Evolutionary conservation across 2,113 vertebrate genomes (phyloP).

Genomic region (Petaurus breviceps): DNA sequence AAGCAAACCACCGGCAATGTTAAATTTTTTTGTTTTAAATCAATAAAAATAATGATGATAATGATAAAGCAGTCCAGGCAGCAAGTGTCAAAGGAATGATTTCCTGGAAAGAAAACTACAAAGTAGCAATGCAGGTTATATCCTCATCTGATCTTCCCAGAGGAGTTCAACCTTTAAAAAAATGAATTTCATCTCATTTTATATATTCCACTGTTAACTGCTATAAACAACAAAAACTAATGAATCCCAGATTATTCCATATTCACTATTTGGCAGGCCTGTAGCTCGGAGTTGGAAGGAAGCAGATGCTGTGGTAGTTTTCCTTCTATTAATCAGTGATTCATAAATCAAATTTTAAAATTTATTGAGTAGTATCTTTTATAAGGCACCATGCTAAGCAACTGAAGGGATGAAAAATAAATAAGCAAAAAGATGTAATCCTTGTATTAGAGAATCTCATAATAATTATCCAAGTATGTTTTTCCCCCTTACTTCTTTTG

Average conservation of each 20-base stretch:
- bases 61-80: slow-evolving; percentile 56
- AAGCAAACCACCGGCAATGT: slow-evolving; percentile 47
- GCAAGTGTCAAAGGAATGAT: slow-evolving; percentile 45
- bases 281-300: slow-evolving; percentile 34
- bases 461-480: neutral
- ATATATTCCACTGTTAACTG: slow-evolving; percentile 48
- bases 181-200: slow-evolving; percentile 39
- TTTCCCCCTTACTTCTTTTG: neutral
- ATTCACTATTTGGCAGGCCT: slow-evolving; percentile 53
- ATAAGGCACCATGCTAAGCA: neutral
- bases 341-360: slow-evolving; percentile 4
- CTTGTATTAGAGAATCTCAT: neutral
- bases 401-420: neutral
- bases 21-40: slow-evolving; percentile 72
- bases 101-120: slow-evolving; percentile 59
- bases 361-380: neutral
- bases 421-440: neutral
- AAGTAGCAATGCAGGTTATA: slow-evolving; percentile 31
- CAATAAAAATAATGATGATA: slow-evolving; percentile 57
- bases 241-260: slow-evolving; percentile 17
- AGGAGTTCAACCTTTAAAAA: slow-evolving; percentile 48
- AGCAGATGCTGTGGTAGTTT: neutral
- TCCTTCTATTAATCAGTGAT: neutral
- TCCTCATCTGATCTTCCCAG: slow-evolving; percentile 55
- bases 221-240: slow-evolving; percentile 38